Evolutionary conservation across 2,797 vertebrate genomes (phyloP).

Genomic region (Sebastolobus altivelis): DNA sequence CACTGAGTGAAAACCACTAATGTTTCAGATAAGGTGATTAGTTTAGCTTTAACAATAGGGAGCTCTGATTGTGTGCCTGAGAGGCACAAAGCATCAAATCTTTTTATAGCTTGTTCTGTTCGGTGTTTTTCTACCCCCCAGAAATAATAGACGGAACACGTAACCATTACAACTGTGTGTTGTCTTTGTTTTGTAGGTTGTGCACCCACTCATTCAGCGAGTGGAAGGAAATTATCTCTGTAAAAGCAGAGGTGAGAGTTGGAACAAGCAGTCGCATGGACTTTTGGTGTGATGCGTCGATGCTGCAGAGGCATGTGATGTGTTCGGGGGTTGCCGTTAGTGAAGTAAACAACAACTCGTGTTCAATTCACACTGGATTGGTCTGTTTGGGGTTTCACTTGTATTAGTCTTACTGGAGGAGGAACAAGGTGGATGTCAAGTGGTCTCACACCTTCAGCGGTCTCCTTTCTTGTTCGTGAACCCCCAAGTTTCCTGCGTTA

Average conservation of each 20-base stretch:
- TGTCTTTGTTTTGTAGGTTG: slow-evolving; percentile 5
- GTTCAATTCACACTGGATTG: background rate
- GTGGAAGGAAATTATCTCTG: slow-evolving; percentile 18
- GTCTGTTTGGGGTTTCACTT: slow-evolving; percentile 7
- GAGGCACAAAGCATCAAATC: slow-evolving; percentile 38
- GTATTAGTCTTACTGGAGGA: background rate
- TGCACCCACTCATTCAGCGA: slow-evolving; percentile 25
- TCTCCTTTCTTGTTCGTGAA: slow-evolving; percentile 13
- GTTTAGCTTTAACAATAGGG: slow-evolving; percentile 28
- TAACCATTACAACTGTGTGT: background rate
- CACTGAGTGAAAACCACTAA: background rate
- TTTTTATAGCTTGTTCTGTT: slow-evolving; percentile 23
- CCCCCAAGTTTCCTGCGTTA: slow-evolving; percentile 52
- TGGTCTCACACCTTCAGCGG: slow-evolving; percentile 25
- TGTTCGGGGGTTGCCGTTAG: background rate
- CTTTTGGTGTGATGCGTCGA: slow-evolving; percentile 24
- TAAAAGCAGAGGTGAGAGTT: slow-evolving; percentile 29
- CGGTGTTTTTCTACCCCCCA: slow-evolving; percentile 14
- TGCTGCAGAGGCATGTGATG: background rate
- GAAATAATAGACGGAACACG: slow-evolving; percentile 16
- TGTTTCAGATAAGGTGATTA: slow-evolving; percentile 15
- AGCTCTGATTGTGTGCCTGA: slow-evolving; percentile 22
- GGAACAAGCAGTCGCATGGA: slow-evolving; percentile 26
- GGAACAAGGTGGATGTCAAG: background rate
- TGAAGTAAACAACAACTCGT: background rate